A percentile compares a stretch with the other conserved stretches of the same genome.
These are phyloP conservation scores for Sitta europaea DNA, from an alignment of 2,113 vertebrate genomes.

Conservation along the genomic window DNA sequence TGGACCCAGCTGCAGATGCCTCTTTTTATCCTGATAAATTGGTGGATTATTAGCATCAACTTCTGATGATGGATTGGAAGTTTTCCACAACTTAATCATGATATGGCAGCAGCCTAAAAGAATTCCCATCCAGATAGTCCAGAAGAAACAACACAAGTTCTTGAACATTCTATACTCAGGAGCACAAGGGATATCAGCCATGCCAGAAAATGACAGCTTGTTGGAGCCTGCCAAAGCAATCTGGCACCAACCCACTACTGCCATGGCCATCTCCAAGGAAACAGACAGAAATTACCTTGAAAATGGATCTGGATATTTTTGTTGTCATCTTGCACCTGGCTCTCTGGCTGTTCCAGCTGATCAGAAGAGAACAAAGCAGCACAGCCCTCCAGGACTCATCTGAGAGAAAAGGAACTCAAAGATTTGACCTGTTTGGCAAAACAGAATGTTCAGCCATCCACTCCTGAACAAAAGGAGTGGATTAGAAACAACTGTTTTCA, in stretches of 20 bases:
- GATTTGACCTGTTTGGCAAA: background rate
- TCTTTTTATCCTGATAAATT: background rate
- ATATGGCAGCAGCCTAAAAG: background rate
- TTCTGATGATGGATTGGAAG: background rate
- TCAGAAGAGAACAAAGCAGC: background rate
- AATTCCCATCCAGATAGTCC: background rate
- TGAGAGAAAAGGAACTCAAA: background rate
- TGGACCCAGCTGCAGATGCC: background rate
- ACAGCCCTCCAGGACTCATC: background rate
- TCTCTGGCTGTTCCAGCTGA: background rate
- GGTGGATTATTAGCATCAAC: background rate
- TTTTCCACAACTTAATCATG: constrained; percentile 6
- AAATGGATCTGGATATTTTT: constrained; percentile 15
- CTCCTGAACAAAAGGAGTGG: background rate
- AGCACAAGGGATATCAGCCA: background rate
- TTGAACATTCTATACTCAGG: background rate
- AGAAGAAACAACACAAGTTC: background rate
- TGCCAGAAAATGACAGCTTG: constrained; percentile 8
- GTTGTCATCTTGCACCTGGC: background rate
- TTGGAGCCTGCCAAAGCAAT: background rate
- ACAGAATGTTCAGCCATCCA: background rate
- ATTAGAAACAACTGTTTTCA: background rate
- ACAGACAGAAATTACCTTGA: background rate
- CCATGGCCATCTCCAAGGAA: constrained; percentile 1
- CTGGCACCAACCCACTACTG: background rate